Evolutionary conservation across 35 echinoderm and acorn worm genomes (phyloP).

Genomic region (Strongylocentrotus purpuratus): DNA sequence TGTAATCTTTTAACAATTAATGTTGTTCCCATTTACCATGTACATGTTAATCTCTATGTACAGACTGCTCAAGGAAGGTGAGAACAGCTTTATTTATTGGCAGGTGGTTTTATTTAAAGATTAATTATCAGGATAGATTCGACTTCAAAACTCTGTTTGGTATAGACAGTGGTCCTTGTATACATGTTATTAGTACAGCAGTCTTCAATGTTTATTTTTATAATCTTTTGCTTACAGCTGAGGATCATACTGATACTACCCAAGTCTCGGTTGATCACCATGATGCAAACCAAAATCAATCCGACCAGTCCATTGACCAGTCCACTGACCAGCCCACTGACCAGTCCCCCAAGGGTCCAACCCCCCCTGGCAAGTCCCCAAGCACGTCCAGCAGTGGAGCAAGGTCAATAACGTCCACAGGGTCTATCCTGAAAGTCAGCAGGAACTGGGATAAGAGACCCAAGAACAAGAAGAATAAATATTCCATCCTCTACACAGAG

Average conservation of each 20-base stretch:
- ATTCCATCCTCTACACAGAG: conserved; percentile 47
- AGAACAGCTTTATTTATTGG: too few relatives aligned
- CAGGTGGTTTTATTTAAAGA: too few relatives aligned
- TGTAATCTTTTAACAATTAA: too few relatives aligned
- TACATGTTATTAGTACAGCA: too few relatives aligned
- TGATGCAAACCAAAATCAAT: neutral
- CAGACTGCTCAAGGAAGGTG: too few relatives aligned
- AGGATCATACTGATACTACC: neutral
- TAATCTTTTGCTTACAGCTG: neutral
- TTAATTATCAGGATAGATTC: too few relatives aligned
- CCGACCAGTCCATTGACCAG: neutral
- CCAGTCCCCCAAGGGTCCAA: neutral
- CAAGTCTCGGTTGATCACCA: too few relatives aligned
- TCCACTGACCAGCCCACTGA: neutral
- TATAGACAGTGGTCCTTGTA: too few relatives aligned
- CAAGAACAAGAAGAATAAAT: conserved; percentile 45
- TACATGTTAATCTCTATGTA: too few relatives aligned
- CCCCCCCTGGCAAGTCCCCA: neutral
- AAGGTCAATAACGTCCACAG: neutral
- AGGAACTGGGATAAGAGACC: neutral
- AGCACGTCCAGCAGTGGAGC: neutral
- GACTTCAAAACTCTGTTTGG: too few relatives aligned
- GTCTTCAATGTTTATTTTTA: too few relatives aligned
- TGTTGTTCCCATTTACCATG: too few relatives aligned
- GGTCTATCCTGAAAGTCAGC: conserved; percentile 41